phyloP scores from a whole-genome alignment of 2,888 invertebrate species.

The Helleia helle region DNA sequence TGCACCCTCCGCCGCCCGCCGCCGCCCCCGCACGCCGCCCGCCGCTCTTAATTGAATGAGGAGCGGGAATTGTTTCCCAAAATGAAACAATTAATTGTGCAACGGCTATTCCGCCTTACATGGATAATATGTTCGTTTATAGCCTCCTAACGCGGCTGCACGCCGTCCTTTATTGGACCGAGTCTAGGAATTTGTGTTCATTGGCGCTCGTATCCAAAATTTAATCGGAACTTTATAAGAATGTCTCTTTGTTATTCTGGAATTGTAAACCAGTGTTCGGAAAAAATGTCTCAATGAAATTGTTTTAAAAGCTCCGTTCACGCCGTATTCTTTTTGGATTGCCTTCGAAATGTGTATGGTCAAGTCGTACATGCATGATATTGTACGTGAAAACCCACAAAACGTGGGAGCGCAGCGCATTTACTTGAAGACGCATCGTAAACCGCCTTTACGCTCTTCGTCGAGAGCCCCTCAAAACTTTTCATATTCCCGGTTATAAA shows the following conservation, averaged over 20 bases:
- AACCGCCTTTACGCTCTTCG: constrained; percentile 67
- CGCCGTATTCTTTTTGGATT: too few species aligned
- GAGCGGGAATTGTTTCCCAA: constrained; percentile 75
- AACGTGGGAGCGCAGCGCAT: constrained; percentile 63
- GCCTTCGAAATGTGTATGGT: constrained; percentile 50
- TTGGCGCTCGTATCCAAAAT: constrained; percentile 70
- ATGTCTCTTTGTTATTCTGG: constrained; percentile 45
- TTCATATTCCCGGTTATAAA: constrained; percentile 70
- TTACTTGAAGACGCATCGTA: constrained; percentile 68
- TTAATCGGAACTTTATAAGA: constrained; percentile 70
- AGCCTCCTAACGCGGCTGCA: constrained; percentile 73
- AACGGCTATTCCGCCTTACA: constrained; percentile 75
- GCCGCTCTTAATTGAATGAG: constrained; percentile 75
- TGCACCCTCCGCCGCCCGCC: constrained; percentile 15
- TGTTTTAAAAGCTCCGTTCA: constrained; percentile 27
- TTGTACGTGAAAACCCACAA: constrained; percentile 52
- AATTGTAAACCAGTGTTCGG: constrained; percentile 13
- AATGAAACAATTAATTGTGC: constrained; percentile 75
- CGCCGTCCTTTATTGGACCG: constrained; percentile 70
- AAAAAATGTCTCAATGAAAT: constrained; percentile 14
- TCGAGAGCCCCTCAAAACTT: constrained; percentile 67
- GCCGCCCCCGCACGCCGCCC: constrained; percentile 49
- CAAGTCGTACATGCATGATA: constrained; percentile 62
- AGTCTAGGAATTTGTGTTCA: constrained; percentile 73
- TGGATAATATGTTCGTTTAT: constrained; percentile 75